Conservation (phyloP, 2,888 invertebrate genomes). For the Pollenia amentaria region DNA sequence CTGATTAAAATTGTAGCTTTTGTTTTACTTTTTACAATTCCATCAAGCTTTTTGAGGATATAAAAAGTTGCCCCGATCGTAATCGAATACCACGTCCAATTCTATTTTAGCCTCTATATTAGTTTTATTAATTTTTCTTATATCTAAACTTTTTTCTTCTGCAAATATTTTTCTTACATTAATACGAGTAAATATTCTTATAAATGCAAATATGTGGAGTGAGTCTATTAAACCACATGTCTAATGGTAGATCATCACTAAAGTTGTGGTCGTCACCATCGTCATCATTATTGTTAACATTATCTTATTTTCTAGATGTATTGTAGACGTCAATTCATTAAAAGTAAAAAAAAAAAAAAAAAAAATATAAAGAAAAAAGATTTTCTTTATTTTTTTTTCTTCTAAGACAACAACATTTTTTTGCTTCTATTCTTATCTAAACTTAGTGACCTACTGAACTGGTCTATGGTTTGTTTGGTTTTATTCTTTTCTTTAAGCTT, state of each 20-base stretch:
- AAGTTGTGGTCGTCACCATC: slow-evolving; percentile 24
- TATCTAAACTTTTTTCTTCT: background rate
- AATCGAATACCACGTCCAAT: background rate
- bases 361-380: background rate
- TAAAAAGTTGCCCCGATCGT: too few relatives aligned
- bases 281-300: slow-evolving; percentile 58
- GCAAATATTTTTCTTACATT: background rate
- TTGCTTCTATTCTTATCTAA: slow-evolving; percentile 67
- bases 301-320: slow-evolving; percentile 49
- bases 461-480: slow-evolving; percentile 69
- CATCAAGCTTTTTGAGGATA: too few relatives aligned
- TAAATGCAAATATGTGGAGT: slow-evolving; percentile 23
- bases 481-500: background rate
- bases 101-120: slow-evolving; percentile 3
- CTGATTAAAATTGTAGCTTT: too few relatives aligned
- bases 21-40: too few relatives aligned
- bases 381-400: slow-evolving; percentile 35
- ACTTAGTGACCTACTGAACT: slow-evolving; percentile 77
- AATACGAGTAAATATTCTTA: background rate
- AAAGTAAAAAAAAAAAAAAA: slow-evolving; percentile 54
- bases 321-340: slow-evolving; percentile 68
- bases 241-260: slow-evolving; percentile 49
- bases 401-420: slow-evolving; percentile 35
- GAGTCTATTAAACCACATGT: slow-evolving; percentile 12
- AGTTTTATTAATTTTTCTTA: background rate